Evolutionary conservation across 2,888 invertebrate species (phyloP), one percentile per base, ranked within the genome.

Genomic region (Doris montereyensis): DNA sequence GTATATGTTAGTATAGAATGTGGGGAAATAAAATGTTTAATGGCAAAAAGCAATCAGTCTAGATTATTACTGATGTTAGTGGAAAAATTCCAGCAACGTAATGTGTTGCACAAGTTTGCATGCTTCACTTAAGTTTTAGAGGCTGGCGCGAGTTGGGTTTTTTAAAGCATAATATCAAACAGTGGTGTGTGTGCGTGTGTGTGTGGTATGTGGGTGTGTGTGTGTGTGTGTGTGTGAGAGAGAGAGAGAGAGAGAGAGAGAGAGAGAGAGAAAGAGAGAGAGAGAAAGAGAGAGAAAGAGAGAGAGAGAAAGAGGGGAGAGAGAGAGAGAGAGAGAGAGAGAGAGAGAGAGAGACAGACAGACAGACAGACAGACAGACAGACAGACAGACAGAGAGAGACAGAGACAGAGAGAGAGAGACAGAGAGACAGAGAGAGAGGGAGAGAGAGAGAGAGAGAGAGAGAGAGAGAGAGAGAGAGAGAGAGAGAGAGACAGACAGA

Each of bases 181-280:
- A n/a, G n/a, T n/a, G n/a, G n/a, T 4, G 28, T 73, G 28, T 28
- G 28, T 57, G 28, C 28, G 17, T 41, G 17, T 10, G 52, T 41
- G 8, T 10, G 52, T 17, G 52, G 5, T 17, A 5, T 41, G 5
- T 17, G 52, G 52, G 17, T 41, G 52, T 10, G 52, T 41, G 52
- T n/a, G n/a, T n/a, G n/a, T n/a, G n/a, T n/a, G n/a, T n/a, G n/a
- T n/a, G n/a, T n/a, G n/a, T n/a, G n/a, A n/a, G n/a, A 34, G n/a
- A 21, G 35, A 34, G 28, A 28, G 5, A 70, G 34, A 34, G 57
- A 52, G 30, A 74, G 24, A 26, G 30, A 28, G 62, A 32, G 62
- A 60, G 62, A 74, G 62, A 30, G 74, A 62, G 32, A 41, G 60
- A 74, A 57, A 57, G 73, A 17, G 21, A 32, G 72, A 72, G 57